Percentiles rank a stretch among this genome's conserved stretches.
These are phyloP conservation scores for Anagrus nilaparvatae DNA, from an alignment of 1,140 invertebrate genomes.

Conservation along the genomic window DNA sequence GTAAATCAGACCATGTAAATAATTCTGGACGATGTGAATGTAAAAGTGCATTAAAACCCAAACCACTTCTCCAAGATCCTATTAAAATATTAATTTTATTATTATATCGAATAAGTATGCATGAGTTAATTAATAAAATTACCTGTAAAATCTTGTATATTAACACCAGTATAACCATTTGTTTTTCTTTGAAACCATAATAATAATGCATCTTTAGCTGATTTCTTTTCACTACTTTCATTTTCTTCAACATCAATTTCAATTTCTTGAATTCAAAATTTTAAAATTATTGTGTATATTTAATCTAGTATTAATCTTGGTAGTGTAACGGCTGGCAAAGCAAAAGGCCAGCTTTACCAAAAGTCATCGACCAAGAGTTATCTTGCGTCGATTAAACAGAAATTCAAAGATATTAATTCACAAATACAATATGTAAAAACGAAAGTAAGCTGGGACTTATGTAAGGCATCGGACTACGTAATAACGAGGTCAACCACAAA, in stretches of 20 bases:
- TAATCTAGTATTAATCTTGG: conserved; percentile 90
- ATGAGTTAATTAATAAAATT: no score
- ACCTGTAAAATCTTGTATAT: conserved; percentile 69
- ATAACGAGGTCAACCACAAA: no score
- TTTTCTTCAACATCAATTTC: conserved; percentile 97
- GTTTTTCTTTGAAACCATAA: conserved; percentile 99
- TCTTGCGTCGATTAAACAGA: no score
- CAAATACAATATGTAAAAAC: no score
- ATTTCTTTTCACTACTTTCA: conserved; percentile 95
- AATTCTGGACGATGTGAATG: conserved; percentile 91
- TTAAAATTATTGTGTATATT: conserved; percentile 96
- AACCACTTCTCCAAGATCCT: conserved; percentile 88
- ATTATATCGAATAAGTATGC: no score
- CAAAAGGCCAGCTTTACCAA: no score
- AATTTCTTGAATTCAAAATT: conserved; percentile 98
- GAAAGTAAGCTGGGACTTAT: no score
- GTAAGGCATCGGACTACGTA: no score
- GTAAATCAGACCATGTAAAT: conserved; percentile 72
- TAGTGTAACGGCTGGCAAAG: no score
- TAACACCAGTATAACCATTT: conserved; percentile 79
- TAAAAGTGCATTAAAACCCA: conserved; percentile 95
- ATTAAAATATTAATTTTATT: conserved; percentile 33
- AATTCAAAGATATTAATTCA: no score
- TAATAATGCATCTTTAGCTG: conserved; percentile 94
- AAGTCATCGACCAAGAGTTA: no score